Conservation (phyloP, 2,797 vertebrate genomes). For the Oreochromis mossambicus region DNA sequence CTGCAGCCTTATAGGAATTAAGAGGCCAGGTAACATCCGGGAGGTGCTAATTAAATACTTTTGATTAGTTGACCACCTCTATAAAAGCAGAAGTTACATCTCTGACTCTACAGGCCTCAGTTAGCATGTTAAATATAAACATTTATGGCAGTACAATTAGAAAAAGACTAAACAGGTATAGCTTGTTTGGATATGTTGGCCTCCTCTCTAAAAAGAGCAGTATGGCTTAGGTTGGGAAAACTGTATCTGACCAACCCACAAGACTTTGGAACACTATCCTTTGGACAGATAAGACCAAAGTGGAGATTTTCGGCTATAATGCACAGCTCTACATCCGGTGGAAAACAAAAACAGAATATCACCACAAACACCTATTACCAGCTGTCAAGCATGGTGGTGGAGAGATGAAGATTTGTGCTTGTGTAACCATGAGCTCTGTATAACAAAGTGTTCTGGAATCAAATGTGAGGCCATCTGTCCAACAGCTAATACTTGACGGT, state of each 20-base stretch:
- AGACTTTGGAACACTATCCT: background rate
- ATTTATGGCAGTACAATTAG: background rate
- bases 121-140: background rate
- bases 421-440: background rate
- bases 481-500: background rate
- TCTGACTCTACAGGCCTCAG: background rate
- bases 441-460: background rate
- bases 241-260: background rate
- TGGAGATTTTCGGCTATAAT: background rate
- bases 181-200: background rate
- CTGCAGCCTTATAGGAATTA: background rate
- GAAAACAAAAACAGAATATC: background rate
- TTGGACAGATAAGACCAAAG: background rate
- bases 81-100: background rate
- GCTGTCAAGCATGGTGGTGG: background rate
- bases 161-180: background rate
- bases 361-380: background rate
- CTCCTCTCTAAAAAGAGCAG: background rate
- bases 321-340: background rate
- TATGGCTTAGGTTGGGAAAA: background rate
- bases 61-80: background rate
- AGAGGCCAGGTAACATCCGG: background rate
- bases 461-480: background rate
- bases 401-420: background rate
- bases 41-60: background rate